These are phyloP conservation scores for Malurus elegans DNA, from an alignment of 2,113 vertebrate genomes.

Conservation along the genomic window DNA sequence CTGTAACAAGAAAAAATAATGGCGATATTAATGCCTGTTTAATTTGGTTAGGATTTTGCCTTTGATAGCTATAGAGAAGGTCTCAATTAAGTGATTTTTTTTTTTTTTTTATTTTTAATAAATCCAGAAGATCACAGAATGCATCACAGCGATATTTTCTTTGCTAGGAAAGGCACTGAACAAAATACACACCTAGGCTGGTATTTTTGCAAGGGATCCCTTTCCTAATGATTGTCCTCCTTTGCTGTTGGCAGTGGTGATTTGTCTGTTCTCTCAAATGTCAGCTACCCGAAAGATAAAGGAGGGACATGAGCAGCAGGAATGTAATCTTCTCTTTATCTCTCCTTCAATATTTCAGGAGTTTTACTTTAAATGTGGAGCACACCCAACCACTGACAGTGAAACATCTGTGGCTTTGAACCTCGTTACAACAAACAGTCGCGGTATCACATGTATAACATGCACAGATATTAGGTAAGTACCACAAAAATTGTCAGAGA, in stretches of 20 bases:
- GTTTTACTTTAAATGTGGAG: constrained; percentile 87
- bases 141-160: not conserved
- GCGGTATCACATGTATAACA: constrained; percentile 78
- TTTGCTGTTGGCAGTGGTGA: constrained; percentile 4
- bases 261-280: constrained; percentile 21
- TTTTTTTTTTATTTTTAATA: not conserved
- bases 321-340: constrained; percentile 51
- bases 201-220: not conserved
- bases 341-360: constrained; percentile 76
- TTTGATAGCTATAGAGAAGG: not conserved
- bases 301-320: not conserved
- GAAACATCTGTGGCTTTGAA: constrained; percentile 84
- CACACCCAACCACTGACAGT: constrained; percentile 80
- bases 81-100: not conserved
- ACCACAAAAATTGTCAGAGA: not conserved
- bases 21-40: not conserved
- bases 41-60: not conserved
- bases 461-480: constrained; percentile 83
- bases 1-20: not conserved
- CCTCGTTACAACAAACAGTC: constrained; percentile 79
- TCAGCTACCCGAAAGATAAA: constrained; percentile 22
- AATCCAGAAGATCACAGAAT: not conserved
- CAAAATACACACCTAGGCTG: not conserved
- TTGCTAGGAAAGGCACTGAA: not conserved
- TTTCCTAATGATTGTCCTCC: not conserved